Base-by-base conservation (phyloP, 2,113 vertebrate species). In the Oxyruncus cristatus region DNA sequence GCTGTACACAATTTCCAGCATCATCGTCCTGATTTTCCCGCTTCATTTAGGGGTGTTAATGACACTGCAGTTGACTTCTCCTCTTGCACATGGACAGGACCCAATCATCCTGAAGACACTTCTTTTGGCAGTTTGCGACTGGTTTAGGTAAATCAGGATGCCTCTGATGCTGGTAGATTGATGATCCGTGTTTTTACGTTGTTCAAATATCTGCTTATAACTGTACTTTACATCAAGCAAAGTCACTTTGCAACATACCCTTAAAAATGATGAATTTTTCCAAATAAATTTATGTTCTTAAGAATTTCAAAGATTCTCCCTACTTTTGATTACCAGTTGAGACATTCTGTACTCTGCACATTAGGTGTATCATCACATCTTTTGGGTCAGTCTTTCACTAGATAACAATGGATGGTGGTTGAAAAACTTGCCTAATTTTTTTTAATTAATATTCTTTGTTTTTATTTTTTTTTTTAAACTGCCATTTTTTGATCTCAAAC, bases 21-120 rank as follows among this genome's bases (percentile, higher is more conserved):
- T 68, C 65, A 58, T 91, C 65, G 33, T 89, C 73, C 78, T 80
- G 53, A 80, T 92, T 76, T 87, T 95, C 61, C 59, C 0, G 7
- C 65, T 87, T 91, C 84, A 77, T 81, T 95, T 89, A 52, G 73
- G 27, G 20, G 47, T 86, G 80, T 89, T 91, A 80, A 89, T 74
- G 65, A 78, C 93, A 92, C 58, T 32, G 20, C 61, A 92, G 42
- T 52, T 92, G 75, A 28, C 59, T 91, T 55, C 44, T 94, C 22
- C 42, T 83, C 27, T 23, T 74, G 50, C 2, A 0, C 56, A 52
- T 35, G 46, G 83, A 37, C 77, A 87, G 9, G 28, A 88, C 32
- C 41, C 77, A 76, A 80, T 80, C 9, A 55, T 80, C 87, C 65
- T 74, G 84, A 94, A 93, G 88, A 76, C 9, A 8, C 18, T 50